Base-by-base conservation (phyloP, 2,888 invertebrate genomes). In the Hemithea aestivaria region DNA sequence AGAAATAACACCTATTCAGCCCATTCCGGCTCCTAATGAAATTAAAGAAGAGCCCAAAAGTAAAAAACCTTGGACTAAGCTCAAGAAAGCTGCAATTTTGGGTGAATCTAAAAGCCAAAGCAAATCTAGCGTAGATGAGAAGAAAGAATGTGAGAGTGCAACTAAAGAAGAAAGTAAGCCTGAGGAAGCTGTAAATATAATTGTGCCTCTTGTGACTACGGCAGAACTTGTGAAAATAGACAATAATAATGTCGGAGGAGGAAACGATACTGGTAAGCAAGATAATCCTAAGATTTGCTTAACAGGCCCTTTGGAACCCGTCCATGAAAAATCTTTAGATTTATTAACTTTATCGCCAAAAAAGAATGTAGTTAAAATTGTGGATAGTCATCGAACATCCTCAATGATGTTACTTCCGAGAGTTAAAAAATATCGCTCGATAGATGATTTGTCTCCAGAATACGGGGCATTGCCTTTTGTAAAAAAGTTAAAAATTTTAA, bases 401-500 rank as follows among this genome's bases (percentile, higher is more conserved):
- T 56, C 66, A 32, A 72, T 73, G 23, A 73, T 73, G 56, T 55
- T 84, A 26, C 66, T 81, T 40, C 79, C 82, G 6, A 77, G 76
- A 76, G 55, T 74, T 1, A 94, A 94, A 72, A 91, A 91, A 67
- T 95, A 95, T 74, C 89, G 90, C 45, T 95, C 95, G n/a, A 93
- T 95, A 32, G 94, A 94, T 61, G 96, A 96, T 70, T 76, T 96
- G 21, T 95, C 95, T 6, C 96, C 96, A 0, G 96, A 96, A 69
- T 96, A 95, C 59, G 93, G 93, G 32, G 93, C 94, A 7, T 75
- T 96, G 41, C 95, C 96, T 0, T 96, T 96, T 66, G 95, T 96
- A 0, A 96, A 96, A 74, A 95, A 95, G 59, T 80, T 96, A 30
- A 95, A 96, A 84, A 96, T 96, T 55, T 87, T 96, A 28, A 96